Base-by-base conservation (phyloP, 2,888 invertebrate species). In the Pegoplata infirma region DNA sequence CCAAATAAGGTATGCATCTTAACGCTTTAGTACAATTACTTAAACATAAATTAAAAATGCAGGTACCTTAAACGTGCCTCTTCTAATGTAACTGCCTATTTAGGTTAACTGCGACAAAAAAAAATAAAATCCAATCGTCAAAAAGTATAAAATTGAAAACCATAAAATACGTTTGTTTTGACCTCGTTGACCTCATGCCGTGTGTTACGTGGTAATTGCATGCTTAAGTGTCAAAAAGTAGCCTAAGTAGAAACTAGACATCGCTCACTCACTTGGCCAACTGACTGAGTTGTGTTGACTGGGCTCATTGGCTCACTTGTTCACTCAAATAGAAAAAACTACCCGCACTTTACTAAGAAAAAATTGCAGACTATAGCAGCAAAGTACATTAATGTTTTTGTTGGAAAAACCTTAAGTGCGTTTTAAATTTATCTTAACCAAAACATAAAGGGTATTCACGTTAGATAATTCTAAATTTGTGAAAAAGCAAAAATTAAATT, bases 171-270 rank as follows among this genome's bases (percentile, higher is more conserved):
- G 6, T 28, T 21, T 61, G 8, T 61, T 49, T 61, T 80, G 80
- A 82, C 82, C 82, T 69, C 77, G 68, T 68, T 82, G 82, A 82
- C 77, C 82, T 80, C 82, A 82, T 82, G 82, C 63, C 81, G 81
- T 80, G 80, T 63, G 76, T 72, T 79, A 72, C 76, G 56, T 80
- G 40, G 76, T 63, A 69, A 81, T 81, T 79, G 81, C 80, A 80
- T 81, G 81, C 58, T 76, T 51, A 82, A 77, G 80, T 82, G 80
- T 76, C 80, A 80, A 78, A 75, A 73, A 63, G 76, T 76, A 76
- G 81, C 74, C 47, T 67, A 67, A 73, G 47, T 40, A 53, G 7
- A 63, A 74, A 67, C 46, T 47, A 47, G 46, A 40, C 56, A 19
- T 36, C 47, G 32, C 51, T 23, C 58, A 40, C 19, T 46, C 64